Evolutionary conservation across 2,797 vertebrate genomes (phyloP), one percentile per base, ranked within the genome.

Genomic region (Potorous gilbertii): DNA sequence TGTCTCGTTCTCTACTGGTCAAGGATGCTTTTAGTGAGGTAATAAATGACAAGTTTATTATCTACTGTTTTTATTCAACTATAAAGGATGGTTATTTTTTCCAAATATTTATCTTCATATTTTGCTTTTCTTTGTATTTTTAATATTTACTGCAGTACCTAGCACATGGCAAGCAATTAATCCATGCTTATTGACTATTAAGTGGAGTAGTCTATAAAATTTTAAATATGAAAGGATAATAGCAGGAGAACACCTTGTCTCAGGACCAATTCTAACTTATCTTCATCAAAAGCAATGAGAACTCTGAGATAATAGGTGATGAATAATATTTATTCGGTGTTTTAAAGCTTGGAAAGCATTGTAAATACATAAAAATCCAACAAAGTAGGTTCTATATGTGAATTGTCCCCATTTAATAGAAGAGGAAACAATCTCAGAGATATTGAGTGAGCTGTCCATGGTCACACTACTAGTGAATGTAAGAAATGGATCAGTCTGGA

Each of bases 401-500:
- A 24, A 46, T 81, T 46, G 8, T 9, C 6, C 8, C 40, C 21
- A 81, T 81, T 46, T 24, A 81, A 46, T 24, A 81, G n/a, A 74
- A 16, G 62, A 66, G 29, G 62, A 40, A 66, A 8, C 13, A 66
- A 66, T 5, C 14, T n/a, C 62, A 34, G 59, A 31, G 11, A 34
- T 29, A 62, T 12, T 3, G 14, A 62, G 59, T 62, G 59, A 34
- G 12, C 62, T 66, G 31, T n/a, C 62, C 62, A 66, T 66, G 31
- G 34, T n/a, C 34, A 66, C 5, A n/a, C 0, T n/a, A 13, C n/a
- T 46, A 81, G 6, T 46, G 46, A 81, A 18, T 81, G 16, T 40
- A 10, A n/a, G n/a, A 40, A 40, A 46, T 3, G 2, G n/a, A 81
- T 24, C 40, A 1, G 3, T 81, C 8, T 2, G 3, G 0, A 9